A percentile compares a stretch with the other conserved stretches of the same genome.
Evolutionary conservation across 2,113 vertebrate genomes (phyloP).

Genomic region (Ceyx melanurus): DNA sequence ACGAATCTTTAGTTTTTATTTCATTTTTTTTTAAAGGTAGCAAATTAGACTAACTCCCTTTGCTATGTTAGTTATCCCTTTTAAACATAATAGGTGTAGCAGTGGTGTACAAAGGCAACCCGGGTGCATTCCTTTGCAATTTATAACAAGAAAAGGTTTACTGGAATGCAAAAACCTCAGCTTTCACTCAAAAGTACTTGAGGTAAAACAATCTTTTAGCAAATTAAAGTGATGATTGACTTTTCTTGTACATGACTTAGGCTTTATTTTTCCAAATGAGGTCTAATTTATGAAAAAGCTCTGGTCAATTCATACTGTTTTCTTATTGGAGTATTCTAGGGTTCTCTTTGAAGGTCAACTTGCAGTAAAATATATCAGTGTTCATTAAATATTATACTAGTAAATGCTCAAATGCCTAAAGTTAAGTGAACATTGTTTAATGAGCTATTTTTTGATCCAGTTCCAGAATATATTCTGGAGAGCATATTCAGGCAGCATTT

Average conservation of each 20-base stretch:
- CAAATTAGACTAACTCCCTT: neutral
- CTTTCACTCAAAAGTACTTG: neutral
- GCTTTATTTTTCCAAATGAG: neutral
- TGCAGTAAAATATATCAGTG: neutral
- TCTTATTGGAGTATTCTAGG: neutral
- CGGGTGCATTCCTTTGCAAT: neutral
- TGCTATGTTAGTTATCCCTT: neutral
- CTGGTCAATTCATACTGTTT: neutral
- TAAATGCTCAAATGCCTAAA: neutral
- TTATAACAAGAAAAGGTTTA: neutral
- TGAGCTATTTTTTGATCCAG: slow-evolving; percentile 2
- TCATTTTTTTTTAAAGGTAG: neutral
- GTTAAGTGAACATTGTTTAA: neutral
- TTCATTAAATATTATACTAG: neutral
- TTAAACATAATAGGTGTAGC: neutral
- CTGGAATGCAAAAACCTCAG: neutral
- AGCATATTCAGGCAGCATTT: neutral
- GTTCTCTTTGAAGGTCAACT: neutral
- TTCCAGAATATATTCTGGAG: neutral
- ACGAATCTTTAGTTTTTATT: neutral
- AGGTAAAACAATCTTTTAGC: neutral
- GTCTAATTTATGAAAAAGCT: neutral
- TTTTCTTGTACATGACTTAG: neutral
- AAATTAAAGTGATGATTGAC: neutral
- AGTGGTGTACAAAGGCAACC: neutral